Percentiles rank a stretch among this genome's conserved stretches.
These are phyloP conservation scores for Myathropa florea DNA, from an alignment of 2,888 invertebrate genomes.

Conservation along the genomic window DNA sequence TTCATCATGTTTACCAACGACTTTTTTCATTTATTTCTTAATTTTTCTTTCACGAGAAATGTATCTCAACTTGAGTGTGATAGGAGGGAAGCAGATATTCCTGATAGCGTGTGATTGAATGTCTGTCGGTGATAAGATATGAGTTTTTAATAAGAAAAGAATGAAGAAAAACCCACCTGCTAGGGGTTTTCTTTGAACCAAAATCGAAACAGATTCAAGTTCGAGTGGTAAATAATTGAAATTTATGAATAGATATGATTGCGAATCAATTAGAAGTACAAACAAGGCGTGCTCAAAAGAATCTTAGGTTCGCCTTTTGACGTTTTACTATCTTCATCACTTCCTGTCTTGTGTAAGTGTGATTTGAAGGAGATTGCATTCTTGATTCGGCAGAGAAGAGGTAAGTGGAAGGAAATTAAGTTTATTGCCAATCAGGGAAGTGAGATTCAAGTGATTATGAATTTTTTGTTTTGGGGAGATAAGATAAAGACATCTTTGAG, in stretches of 20 bases:
- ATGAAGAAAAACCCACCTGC: not conserved
- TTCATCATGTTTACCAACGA: not conserved
- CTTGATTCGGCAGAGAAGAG: not conserved
- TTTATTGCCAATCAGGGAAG: constrained; percentile 10
- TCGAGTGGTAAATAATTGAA: not conserved
- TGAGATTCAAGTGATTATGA: not conserved
- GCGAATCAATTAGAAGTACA: not conserved
- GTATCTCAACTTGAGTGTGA: not conserved
- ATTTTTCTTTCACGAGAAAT: not conserved
- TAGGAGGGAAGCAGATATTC: not conserved
- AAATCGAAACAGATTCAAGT: not conserved
- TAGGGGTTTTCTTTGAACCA: not conserved
- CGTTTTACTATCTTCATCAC: constrained; percentile 10
- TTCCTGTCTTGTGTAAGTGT: constrained; percentile 21
- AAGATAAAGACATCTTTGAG: not conserved
- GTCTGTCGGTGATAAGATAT: constrained; percentile 44
- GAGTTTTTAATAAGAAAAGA: not conserved
- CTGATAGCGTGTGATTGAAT: constrained; percentile 36
- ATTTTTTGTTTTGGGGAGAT: not conserved
- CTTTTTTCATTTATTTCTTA: not conserved
- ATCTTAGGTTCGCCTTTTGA: not conserved
- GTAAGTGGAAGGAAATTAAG: constrained; percentile 6
- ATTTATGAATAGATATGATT: constrained; percentile 4
- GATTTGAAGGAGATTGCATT: not conserved
- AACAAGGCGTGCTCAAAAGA: not conserved